Evolutionary conservation across 2,113 vertebrate genomes (phyloP), one percentile per base, ranked within the genome.

Genomic region (Nipponia nippon): DNA sequence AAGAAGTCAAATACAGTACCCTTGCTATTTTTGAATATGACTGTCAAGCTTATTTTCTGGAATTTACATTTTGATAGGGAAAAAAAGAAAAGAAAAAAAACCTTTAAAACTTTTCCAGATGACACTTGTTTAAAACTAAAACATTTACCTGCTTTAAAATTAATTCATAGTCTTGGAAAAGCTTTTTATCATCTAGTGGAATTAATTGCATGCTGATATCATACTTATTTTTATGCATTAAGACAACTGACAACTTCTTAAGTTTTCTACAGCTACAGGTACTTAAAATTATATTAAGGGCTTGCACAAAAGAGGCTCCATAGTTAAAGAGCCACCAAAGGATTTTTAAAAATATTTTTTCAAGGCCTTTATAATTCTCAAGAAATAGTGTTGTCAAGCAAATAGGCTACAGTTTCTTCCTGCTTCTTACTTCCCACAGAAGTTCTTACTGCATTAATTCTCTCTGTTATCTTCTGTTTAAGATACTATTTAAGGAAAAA

Each of bases 1-100:
- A 95, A 87, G 36, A 87, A 97, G 81, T 92, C 81, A 94, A 96
- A 95, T n/a, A 87, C 49, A 95, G 81, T 83, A 94, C 73, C 73
- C 78, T 95, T 79, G 84, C 91, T 97, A 93, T 95, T 96, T 95
- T 76, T 95, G 53, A 95, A 70, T 56, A 65, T n/a, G 70, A 90
- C 58, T 95, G 71, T 70, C 87, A 95, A 72, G 44, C 76, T 84
- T 87, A 71, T 91, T 95, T 93, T 96, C 80, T 87, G 73, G 72
- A 89, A 92, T 91, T 56, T 61, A 63, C 56, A 91, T 92, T 89
- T 91, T 82, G 44, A 67, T 58, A 81, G 16, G 16, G 5, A 26
- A 56, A 81, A 52, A 73, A 73, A 34, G 2, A 13, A 36, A 56
- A 42, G 11, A 32, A 29, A 19, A 72, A 5, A 42, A 42, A 42